Evolutionary conservation across 1,140 invertebrate genomes (phyloP).

Genomic region (Heterodera carotae): DNA sequence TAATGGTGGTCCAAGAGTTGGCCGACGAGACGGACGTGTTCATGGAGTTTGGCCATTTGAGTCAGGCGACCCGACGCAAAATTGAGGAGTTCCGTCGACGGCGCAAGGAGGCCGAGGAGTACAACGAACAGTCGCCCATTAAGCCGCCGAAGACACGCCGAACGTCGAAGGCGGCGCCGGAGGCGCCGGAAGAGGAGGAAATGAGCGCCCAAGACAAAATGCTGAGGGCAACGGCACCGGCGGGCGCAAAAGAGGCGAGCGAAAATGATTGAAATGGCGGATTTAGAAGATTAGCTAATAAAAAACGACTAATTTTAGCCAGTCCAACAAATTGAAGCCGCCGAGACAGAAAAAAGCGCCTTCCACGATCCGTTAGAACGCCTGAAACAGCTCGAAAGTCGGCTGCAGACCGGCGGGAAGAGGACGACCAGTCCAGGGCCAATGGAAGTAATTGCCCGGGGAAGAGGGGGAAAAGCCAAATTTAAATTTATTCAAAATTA

Average conservation of each 20-base stretch:
- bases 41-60: slow-evolving; percentile 66
- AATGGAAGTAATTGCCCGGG: too few relatives aligned
- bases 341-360: slow-evolving; percentile 34
- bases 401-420: slow-evolving; percentile 41
- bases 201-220: slow-evolving; percentile 60
- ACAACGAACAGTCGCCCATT: slow-evolving; percentile 64
- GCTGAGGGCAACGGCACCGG: slow-evolving; percentile 39
- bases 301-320: slow-evolving; percentile 21
- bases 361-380: slow-evolving; percentile 64
- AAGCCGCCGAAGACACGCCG: slow-evolving; percentile 59
- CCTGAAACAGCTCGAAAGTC: slow-evolving; percentile 57
- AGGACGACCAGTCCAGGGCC: slow-evolving; percentile 22
- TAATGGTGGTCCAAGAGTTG: slow-evolving; percentile 65
- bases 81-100: slow-evolving; percentile 61
- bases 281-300: neutral
- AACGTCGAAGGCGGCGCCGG: slow-evolving; percentile 29
- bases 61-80: slow-evolving; percentile 53
- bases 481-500: neutral
- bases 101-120: slow-evolving; percentile 65
- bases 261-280: neutral
- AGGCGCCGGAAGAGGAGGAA: slow-evolving; percentile 26
- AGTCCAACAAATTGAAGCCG: neutral
- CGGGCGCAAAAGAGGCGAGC: slow-evolving; percentile 14
- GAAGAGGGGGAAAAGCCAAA: slow-evolving; percentile 6
- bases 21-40: slow-evolving; percentile 65